Base-by-base conservation (phyloP, 2,888 invertebrate species). In the Caenorhabditis afra region DNA sequence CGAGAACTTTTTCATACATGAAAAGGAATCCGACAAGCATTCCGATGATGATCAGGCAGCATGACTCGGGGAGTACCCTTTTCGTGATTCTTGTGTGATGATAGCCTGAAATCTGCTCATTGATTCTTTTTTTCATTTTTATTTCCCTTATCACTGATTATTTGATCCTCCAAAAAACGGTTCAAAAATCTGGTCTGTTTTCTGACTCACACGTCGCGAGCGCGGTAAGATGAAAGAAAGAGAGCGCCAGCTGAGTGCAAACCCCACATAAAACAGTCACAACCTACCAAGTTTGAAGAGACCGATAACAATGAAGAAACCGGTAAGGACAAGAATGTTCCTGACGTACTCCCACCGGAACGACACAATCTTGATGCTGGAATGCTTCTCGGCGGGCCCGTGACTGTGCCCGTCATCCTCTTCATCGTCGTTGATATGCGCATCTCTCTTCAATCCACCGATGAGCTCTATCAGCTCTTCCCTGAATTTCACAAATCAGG, bases 11-110 rank as follows among this genome's bases (percentile, higher is more conserved):
- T 88, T 91, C n/a, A n/a, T 87, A 92, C 92, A 91, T 87, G 18
- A 92, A 88, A 35, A 92, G 89, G 11, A 89, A 90, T 50, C 92
- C 92, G 59, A 92, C 90, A 0, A 90, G 76, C 4, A 90, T 88
- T 22, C 93, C 93, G 10, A 92, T 88, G 5, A 92, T 79, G 70
- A 93, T 92, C 49, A 92, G 90, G 65, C 92, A 87, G 79, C 92
- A 92, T 87, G 83, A 91, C 57, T 89, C 89, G 11, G 89, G 89
- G 1, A 89, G 50, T 23, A 86, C 39, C 18, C 79, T 80, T 57
- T 79, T 79, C 11, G 86, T 79, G 50, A 71, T 81, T n/a, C 52
- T 49, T 20, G 82, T 81, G 68, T 88, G 87, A 65, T 89, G 88
- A 64, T 88, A 89, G 12, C 73, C 87, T 87, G 61, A 62, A 85